Evolutionary conservation across 2,797 vertebrate species (phyloP).

Genomic region (Lagorchestes hirsutus): DNA sequence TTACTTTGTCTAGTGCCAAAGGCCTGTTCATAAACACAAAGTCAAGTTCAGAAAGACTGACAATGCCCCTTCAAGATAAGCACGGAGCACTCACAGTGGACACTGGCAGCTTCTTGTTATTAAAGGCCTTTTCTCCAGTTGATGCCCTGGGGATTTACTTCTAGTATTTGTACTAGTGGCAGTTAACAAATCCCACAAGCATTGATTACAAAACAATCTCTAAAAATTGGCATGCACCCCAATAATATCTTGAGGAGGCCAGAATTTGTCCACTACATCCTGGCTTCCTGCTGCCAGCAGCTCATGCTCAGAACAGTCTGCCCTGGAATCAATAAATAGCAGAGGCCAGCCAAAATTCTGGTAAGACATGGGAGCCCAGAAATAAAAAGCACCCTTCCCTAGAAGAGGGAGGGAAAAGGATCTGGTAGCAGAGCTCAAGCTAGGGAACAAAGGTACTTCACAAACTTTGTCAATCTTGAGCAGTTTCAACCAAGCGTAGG

Average conservation of each 20-base stretch:
- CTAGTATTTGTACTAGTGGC: not conserved
- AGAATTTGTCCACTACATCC: constrained; percentile 38
- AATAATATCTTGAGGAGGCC: constrained; percentile 42
- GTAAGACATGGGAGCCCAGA: not conserved
- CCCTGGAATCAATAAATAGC: constrained; percentile 34
- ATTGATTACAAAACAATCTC: not conserved
- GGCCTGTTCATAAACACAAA: not conserved
- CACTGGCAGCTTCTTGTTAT: not conserved
- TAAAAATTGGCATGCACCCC: not conserved
- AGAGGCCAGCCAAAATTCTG: constrained; percentile 26
- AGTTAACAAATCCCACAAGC: constrained; percentile 13
- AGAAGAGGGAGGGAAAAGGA: not conserved
- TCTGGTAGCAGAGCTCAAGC: constrained; percentile 42
- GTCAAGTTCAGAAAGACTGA: constrained; percentile 16
- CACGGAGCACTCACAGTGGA: not conserved
- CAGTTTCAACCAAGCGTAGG: constrained; percentile 26
- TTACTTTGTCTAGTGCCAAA: not conserved
- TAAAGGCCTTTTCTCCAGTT: not conserved
- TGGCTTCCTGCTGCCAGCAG: constrained; percentile 36
- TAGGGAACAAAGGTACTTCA: not conserved
- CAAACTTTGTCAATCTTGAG: not conserved
- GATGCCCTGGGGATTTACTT: constrained; percentile 2
- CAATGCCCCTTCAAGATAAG: constrained; percentile 8
- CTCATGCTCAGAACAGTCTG: constrained; percentile 48
- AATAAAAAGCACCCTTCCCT: constrained; percentile 50